Percentiles rank a stretch among this genome's conserved stretches.
Conservation (phyloP, 2,888 invertebrate genomes). For the Drosophila eohydei region DNA sequence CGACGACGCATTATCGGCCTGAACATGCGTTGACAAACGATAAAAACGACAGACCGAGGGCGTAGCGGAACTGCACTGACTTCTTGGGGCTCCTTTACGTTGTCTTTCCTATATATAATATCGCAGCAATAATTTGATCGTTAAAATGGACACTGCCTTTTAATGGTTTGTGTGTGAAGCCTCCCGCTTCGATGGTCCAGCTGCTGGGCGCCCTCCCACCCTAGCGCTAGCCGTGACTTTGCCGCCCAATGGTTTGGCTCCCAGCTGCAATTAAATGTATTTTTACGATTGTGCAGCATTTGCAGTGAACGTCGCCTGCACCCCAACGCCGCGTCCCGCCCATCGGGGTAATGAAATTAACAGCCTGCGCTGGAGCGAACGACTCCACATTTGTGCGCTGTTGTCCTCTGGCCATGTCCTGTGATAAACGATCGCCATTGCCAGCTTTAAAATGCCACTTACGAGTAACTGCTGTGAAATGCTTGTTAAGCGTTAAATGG, state of each 20-base stretch:
- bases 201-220: background rate
- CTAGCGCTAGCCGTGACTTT: slow-evolving; percentile 26
- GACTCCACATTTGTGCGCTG: slow-evolving; percentile 22
- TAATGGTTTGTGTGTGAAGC: slow-evolving; percentile 50
- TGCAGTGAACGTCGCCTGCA: slow-evolving; percentile 32
- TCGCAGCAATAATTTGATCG: slow-evolving; percentile 75
- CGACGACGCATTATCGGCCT: slow-evolving; percentile 43
- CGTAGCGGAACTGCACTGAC: slow-evolving; percentile 3
- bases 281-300: slow-evolving; percentile 78
- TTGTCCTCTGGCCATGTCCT: slow-evolving; percentile 23
- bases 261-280: slow-evolving; percentile 78
- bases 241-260: slow-evolving; percentile 18
- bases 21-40: slow-evolving; percentile 35
- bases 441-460: slow-evolving; percentile 77
- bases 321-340: background rate
- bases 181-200: background rate
- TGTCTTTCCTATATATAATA: slow-evolving; percentile 49
- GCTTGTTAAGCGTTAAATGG: slow-evolving; percentile 72
- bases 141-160: slow-evolving; percentile 72
- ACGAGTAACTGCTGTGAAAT: slow-evolving; percentile 70
- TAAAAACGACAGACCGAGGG: background rate
- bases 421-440: slow-evolving; percentile 73
- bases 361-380: slow-evolving; percentile 33
- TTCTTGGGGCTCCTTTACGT: slow-evolving; percentile 20
- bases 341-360: slow-evolving; percentile 65